Evolutionary conservation across 2,888 invertebrate genomes (phyloP).

Genomic region (Nymphalis polychloros): DNA sequence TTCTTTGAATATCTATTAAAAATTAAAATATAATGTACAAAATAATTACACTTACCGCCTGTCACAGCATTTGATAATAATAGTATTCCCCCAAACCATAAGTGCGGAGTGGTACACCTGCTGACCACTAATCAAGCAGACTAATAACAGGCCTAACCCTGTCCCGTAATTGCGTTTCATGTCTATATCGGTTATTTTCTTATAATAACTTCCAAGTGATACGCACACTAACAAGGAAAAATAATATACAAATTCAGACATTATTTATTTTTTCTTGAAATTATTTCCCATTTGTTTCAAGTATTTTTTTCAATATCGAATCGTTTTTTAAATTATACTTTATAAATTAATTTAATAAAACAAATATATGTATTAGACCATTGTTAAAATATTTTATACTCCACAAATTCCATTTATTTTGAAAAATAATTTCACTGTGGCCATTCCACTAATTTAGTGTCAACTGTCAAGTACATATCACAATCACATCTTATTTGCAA

Average conservation of each 20-base stretch:
- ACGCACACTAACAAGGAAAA: constrained; percentile 72
- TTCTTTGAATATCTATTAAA: not conserved
- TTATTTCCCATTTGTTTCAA: not conserved
- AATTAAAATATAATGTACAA: not conserved
- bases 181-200: constrained; percentile 73
- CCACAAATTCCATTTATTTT: no score
- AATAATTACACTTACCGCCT: constrained; percentile 70
- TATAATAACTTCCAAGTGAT: constrained; percentile 82
- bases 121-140: constrained; percentile 82
- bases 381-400: no score
- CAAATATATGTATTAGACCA: no score
- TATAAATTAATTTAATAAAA: no score
- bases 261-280: constrained; percentile 23
- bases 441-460: not conserved
- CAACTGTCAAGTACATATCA: not conserved
- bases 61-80: constrained; percentile 81
- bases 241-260: constrained; percentile 52
- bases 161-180: constrained; percentile 83
- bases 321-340: no score
- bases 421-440: not conserved
- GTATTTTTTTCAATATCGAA: not conserved
- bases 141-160: constrained; percentile 81
- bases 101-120: constrained; percentile 82
- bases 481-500: no score
- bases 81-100: constrained; percentile 82